Percentiles rank a stretch among this genome's conserved stretches.
Evolutionary conservation across 2,113 vertebrate species (phyloP).

Genomic region (Brachyhypopomus occidentalis): DNA sequence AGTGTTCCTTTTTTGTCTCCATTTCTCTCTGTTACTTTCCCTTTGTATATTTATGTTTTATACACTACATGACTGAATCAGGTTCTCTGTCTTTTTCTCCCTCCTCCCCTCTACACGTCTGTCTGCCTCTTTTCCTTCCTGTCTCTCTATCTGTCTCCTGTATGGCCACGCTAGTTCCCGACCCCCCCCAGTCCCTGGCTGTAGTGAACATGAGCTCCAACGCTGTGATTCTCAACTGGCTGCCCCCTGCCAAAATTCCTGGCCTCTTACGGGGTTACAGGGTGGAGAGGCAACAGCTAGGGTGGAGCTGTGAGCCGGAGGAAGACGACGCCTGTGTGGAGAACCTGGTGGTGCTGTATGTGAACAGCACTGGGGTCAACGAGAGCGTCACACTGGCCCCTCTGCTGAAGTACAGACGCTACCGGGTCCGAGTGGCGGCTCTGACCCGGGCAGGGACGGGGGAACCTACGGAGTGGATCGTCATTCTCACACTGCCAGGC

Average conservation of each 20-base stretch:
- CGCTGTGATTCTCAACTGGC: conserved; percentile 86
- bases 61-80: not conserved
- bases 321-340: conserved; percentile 77
- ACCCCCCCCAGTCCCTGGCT: conserved; percentile 78
- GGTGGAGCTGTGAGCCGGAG: conserved; percentile 82
- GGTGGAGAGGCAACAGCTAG: conserved; percentile 81
- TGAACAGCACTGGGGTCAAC: conserved; percentile 65
- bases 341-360: conserved; percentile 67
- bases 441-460: conserved; percentile 88
- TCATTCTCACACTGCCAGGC: conserved; percentile 82
- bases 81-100: not conserved
- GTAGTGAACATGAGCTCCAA: conserved; percentile 80
- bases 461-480: conserved; percentile 82
- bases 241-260: conserved; percentile 76
- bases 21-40: too few species aligned
- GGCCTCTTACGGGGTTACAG: conserved; percentile 88
- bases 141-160: not conserved
- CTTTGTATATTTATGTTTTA: not conserved
- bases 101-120: not conserved
- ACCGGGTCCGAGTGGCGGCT: conserved; percentile 87
- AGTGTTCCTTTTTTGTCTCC: too few species aligned
- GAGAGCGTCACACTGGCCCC: conserved; percentile 76
- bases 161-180: conserved; percentile 76
- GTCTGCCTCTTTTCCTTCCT: conserved; percentile 15
- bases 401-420: conserved; percentile 87